Conservation (phyloP, 2,797 vertebrate species). For the Chaetodon trifasciatus region DNA sequence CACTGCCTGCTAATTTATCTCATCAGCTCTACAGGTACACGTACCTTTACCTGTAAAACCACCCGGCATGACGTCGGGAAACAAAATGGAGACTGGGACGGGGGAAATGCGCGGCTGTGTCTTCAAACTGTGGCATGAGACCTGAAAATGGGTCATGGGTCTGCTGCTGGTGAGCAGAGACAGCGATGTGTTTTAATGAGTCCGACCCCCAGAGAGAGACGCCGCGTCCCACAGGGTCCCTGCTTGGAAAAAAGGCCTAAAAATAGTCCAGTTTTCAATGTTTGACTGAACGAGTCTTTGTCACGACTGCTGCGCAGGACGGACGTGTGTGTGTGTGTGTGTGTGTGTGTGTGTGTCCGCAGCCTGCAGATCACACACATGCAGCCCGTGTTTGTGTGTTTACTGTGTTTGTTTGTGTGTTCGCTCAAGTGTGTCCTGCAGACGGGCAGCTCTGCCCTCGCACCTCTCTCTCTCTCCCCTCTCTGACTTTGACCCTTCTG, state of each 20-base stretch:
- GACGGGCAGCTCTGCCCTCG: conserved; percentile 62
- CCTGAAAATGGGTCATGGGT: conserved; percentile 40
- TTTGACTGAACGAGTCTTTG: background rate
- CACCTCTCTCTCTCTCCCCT: conserved; percentile 39
- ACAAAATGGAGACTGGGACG: background rate
- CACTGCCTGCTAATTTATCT: background rate
- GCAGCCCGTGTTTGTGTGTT: conserved; percentile 21
- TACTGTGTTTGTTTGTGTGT: background rate
- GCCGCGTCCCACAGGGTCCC: background rate
- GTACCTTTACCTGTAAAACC: background rate
- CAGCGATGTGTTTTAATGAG: conserved; percentile 34
- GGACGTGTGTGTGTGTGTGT: background rate
- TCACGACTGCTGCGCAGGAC: background rate
- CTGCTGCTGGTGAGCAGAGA: conserved; percentile 13
- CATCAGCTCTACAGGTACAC: background rate
- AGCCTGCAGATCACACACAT: conserved; percentile 9
- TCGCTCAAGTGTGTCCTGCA: conserved; percentile 22
- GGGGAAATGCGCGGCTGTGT: background rate
- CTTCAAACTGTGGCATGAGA: conserved; percentile 8
- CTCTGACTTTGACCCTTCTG: conserved; percentile 75
- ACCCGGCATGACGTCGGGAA: background rate
- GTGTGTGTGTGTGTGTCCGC: conserved; percentile 3
- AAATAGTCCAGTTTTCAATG: background rate
- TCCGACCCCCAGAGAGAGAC: conserved; percentile 1
- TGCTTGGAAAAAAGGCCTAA: background rate